phyloP scores from a whole-genome alignment of 2,113 vertebrate species.

The Cyprinodon tularosa region DNA sequence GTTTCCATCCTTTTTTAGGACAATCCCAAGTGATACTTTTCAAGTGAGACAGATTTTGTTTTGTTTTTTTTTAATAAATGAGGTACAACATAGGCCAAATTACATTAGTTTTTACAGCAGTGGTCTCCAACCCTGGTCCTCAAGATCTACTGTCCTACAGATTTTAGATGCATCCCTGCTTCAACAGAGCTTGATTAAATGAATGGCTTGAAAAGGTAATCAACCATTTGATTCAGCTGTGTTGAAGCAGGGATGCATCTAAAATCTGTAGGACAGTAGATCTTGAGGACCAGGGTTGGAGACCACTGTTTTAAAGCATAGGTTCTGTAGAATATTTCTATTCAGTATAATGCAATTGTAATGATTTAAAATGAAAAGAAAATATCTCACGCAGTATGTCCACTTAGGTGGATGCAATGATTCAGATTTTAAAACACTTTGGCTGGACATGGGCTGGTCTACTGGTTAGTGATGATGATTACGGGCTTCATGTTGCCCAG shows the following conservation, averaged over 20 bases:
- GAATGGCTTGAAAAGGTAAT: too few relatives aligned
- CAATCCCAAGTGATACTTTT: constrained; percentile 48
- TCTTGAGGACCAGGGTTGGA: too few relatives aligned
- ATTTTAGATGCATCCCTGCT: too few relatives aligned
- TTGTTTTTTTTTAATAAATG: not conserved
- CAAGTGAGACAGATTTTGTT: constrained; percentile 12
- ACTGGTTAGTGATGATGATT: constrained; percentile 43
- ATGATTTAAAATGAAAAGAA: not conserved
- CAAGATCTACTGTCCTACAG: too few relatives aligned
- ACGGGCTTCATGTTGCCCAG: constrained; percentile 36
- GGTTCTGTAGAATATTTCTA: not conserved
- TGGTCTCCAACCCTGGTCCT: too few relatives aligned
- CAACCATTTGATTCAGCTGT: too few relatives aligned
- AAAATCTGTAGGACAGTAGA: too few relatives aligned
- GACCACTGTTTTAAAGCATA: not conserved
- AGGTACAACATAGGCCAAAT: not conserved
- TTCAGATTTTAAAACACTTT: constrained; percentile 43
- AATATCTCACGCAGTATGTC: not conserved
- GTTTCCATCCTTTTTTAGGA: constrained; percentile 64
- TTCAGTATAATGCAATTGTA: not conserved
- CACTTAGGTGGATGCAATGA: constrained; percentile 38
- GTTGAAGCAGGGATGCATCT: too few relatives aligned
- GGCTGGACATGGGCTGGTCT: constrained; percentile 32
- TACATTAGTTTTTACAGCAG: not conserved
- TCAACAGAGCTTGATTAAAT: too few relatives aligned